Base-by-base conservation (phyloP, 2,888 invertebrate genomes). In the Sphaeridia pumilis region DNA sequence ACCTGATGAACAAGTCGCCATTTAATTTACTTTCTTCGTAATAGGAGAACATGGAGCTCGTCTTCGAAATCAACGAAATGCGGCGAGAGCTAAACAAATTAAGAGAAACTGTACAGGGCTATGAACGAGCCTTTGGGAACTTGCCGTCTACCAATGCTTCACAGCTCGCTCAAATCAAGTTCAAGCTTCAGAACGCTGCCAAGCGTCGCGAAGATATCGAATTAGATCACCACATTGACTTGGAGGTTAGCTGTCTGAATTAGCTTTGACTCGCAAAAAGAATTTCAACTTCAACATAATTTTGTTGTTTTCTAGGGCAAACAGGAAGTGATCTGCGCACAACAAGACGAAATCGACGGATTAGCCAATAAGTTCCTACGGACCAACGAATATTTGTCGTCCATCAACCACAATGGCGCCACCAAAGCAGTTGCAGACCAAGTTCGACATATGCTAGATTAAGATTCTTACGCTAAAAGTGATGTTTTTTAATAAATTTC, bases 1-100 rank as follows among this genome's bases (percentile, higher is more conserved):
- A 14, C 31, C 14, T 31, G 7, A 14, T 31, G 10, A 31, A 31
- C 31, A 14, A 31, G 31, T 14, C 31, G n/a, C n/a, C 44, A 21
- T 14, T 7, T 21, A 10, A 44, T 31, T 31, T 7, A 10, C 31
- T 31, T 14, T 10, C 14, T 31, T 31, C 31, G 14, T 31, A 75
- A 21, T 73, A 79, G 67, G 87, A 92, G 67, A 90, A 90, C 69
- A 78, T 84, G 31, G 72, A 78, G 0, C 73, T 92, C 3, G 74
- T 89, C 28, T 75, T 79, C 1, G 89, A 90, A 70, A 79, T 88
- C 22, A 87, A 88, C 67, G 77, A 76, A 52, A 69, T 89, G 38
- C 77, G 87, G 28, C 76, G 76, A 25, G 81, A 83, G 67, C 70
- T 86, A 55, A 82, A 82, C 68, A 70, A 76, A 0, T 77, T 81